phyloP scores from a whole-genome alignment of 2,888 invertebrate genomes.

The Agriotes lineatus region DNA sequence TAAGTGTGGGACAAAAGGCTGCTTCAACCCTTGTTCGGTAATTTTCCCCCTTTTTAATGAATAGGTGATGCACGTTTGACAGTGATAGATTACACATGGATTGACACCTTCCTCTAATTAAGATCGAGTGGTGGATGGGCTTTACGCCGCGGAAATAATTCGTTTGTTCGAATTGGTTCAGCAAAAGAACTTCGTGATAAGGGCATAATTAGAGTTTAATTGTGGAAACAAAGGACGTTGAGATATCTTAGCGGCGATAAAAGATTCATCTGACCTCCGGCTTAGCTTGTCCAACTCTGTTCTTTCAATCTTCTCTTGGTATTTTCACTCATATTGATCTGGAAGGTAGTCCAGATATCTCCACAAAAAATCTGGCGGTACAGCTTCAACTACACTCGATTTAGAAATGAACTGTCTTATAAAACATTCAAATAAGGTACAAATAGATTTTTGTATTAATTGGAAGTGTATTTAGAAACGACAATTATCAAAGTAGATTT shows the following conservation, averaged over 20 bases:
- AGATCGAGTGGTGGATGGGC: constrained; percentile 24
- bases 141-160: constrained; percentile 3
- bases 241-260: constrained; percentile 10
- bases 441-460: too few species aligned
- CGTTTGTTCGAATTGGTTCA: constrained; percentile 10
- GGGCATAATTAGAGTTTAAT: constrained; percentile 20
- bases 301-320: not conserved
- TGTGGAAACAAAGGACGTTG: constrained; percentile 8
- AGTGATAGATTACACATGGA: constrained; percentile 32
- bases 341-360: too few species aligned
- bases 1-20: not conserved
- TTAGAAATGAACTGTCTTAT: too few species aligned
- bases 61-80: constrained; percentile 19
- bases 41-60: constrained; percentile 15
- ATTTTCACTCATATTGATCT: not conserved
- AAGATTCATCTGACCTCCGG: constrained; percentile 5
- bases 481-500: too few species aligned
- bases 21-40: not conserved
- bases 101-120: constrained; percentile 32
- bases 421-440: too few species aligned
- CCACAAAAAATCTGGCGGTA: too few species aligned
- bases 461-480: too few species aligned
- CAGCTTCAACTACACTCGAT: too few species aligned
- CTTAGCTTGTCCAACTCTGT: not conserved
- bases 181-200: constrained; percentile 16